These are phyloP conservation scores for Calypte anna DNA, from an alignment of 2,113 vertebrate species.

Conservation along the genomic window DNA sequence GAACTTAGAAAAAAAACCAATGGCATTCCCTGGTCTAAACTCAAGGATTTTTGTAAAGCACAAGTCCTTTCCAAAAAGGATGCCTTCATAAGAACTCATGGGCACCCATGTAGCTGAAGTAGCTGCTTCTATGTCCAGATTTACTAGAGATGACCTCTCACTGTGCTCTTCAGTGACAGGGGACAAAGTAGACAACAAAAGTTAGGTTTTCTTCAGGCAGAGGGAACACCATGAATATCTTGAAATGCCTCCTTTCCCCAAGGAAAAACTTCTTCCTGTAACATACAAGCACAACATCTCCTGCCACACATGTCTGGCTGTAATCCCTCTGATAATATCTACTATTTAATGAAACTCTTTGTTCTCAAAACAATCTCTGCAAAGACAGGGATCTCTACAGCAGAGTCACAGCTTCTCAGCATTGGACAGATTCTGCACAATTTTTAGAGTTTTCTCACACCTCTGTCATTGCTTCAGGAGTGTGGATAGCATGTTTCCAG, in stretches of 20 bases:
- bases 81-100: neutral
- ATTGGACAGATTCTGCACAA: neutral
- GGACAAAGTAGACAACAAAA: neutral
- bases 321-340: neutral
- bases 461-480: neutral
- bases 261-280: neutral
- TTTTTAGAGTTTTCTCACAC: neutral
- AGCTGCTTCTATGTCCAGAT: neutral
- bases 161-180: neutral
- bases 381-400: neutral
- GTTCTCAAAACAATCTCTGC: neutral
- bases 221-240: neutral
- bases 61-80: fast-evolving
- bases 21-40: neutral
- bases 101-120: neutral
- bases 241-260: neutral
- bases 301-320: neutral
- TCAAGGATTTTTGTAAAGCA: neutral
- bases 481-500: neutral
- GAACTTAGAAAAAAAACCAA: neutral
- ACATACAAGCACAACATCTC: neutral
- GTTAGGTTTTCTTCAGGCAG: neutral
- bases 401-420: neutral
- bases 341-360: neutral
- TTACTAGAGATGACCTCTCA: neutral